Evolutionary conservation across 2,113 vertebrate species (phyloP).

Genomic region (Phaetusa simplex): DNA sequence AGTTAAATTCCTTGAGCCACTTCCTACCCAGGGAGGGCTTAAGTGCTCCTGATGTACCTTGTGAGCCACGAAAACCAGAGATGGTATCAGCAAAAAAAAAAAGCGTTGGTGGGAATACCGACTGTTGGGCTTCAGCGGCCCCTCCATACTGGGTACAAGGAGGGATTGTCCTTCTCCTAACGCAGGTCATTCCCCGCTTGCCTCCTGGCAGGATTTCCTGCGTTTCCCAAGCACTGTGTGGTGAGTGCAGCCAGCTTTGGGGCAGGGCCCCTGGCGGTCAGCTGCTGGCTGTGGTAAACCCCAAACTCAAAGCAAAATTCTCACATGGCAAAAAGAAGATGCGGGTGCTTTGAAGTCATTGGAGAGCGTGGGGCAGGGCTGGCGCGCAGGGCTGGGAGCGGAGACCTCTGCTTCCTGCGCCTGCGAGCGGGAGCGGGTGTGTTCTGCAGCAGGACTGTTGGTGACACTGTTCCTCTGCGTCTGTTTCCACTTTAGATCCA

Average conservation of each 20-base stretch:
- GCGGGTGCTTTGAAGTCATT: background rate
- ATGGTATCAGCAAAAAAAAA: background rate
- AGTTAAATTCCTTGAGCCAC: background rate
- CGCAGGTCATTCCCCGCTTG: background rate
- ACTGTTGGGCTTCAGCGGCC: background rate
- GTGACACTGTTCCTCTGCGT: background rate
- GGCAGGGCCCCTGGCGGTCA: background rate
- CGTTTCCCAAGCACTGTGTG: background rate
- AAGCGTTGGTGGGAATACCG: background rate
- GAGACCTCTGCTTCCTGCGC: background rate
- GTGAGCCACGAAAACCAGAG: background rate
- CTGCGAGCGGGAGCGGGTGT: background rate
- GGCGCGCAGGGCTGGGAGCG: background rate
- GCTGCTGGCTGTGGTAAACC: conserved; percentile 1
- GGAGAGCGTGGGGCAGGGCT: background rate
- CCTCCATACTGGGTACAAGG: accelerated
- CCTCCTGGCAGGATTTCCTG: conserved; percentile 13
- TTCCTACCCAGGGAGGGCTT: background rate
- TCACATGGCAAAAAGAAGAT: background rate
- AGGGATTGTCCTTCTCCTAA: background rate
- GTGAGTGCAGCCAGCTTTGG: background rate
- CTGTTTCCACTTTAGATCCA: conserved; percentile 72
- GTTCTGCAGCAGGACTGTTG: background rate
- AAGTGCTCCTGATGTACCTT: background rate
- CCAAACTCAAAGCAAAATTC: background rate